These are phyloP conservation scores for Tachuris rubrigastra DNA, from an alignment of 2,113 vertebrate species.

Conservation along the genomic window DNA sequence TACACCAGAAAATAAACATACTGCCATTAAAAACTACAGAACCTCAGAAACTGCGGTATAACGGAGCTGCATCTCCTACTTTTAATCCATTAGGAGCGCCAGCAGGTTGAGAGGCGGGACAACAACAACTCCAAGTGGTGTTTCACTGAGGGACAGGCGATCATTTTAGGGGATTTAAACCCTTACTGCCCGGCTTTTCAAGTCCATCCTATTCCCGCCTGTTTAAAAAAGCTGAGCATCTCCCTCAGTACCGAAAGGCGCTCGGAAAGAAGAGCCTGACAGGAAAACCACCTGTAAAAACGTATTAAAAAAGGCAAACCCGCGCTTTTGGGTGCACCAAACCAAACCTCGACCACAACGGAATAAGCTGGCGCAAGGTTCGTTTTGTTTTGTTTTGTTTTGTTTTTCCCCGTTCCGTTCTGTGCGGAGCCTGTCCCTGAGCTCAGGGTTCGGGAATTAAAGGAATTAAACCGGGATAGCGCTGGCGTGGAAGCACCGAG, in stretches of 20 bases:
- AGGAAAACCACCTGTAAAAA: background rate
- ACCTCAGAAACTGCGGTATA: background rate
- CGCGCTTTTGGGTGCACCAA: background rate
- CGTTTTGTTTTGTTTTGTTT: too few species aligned
- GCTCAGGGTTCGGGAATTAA: background rate
- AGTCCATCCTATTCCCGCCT: background rate
- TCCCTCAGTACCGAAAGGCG: background rate
- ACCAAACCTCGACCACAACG: background rate
- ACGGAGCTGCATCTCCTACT: background rate
- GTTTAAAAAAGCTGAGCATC: background rate
- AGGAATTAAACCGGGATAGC: rapidly evolving
- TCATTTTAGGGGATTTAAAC: background rate
- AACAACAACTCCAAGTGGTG: background rate
- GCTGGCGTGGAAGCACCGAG: rapidly evolving
- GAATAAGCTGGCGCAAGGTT: rapidly evolving
- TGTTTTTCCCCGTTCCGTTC: background rate
- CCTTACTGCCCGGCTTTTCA: background rate
- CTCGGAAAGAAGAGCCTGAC: background rate
- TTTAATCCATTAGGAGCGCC: background rate
- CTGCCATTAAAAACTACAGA: background rate
- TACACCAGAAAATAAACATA: background rate
- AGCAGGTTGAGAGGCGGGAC: background rate
- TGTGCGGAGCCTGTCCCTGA: background rate
- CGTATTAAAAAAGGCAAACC: background rate
- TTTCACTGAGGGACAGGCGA: background rate